phyloP scores from a whole-genome alignment of 1,140 invertebrate species.

The Hyphantria cunea region DNA sequence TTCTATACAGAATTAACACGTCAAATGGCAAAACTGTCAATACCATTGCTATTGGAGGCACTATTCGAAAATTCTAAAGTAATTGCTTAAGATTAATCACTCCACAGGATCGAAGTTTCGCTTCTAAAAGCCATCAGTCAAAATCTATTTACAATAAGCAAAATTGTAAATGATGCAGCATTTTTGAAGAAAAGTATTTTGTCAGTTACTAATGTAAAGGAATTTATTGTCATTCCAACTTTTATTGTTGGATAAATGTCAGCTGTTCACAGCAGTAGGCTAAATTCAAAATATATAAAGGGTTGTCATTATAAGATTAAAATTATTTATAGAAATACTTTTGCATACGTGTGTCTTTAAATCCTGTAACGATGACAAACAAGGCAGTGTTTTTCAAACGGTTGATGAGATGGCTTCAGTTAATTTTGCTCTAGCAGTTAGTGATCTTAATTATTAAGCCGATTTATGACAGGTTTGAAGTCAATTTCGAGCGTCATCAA shows the following conservation, averaged over 20 bases:
- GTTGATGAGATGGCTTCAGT: too few relatives aligned
- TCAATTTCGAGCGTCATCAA: too few relatives aligned
- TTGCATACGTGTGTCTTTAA: too few relatives aligned
- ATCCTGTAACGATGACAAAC: too few relatives aligned
- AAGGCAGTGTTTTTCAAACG: too few relatives aligned
- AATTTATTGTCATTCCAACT: conserved; percentile 5
- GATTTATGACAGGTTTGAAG: too few relatives aligned
- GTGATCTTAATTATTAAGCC: too few relatives aligned
- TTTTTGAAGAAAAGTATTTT: conserved; percentile 23
- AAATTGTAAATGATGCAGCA: conserved; percentile 10
- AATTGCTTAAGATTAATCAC: conserved; percentile 26
- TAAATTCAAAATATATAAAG: too few relatives aligned
- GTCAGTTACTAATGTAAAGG: conserved; percentile 1
- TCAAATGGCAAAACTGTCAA: conserved; percentile 9
- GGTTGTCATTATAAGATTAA: too few relatives aligned
- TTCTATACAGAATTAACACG: too few relatives aligned
- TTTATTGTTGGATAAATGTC: conserved; percentile 7
- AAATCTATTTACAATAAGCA: conserved; percentile 13
- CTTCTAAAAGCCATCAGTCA: conserved; percentile 11
- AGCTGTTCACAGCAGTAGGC: conserved; percentile 7
- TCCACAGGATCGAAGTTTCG: background rate
- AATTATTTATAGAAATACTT: too few relatives aligned
- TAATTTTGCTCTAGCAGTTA: too few relatives aligned
- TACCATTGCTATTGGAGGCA: conserved; percentile 9
- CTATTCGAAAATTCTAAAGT: background rate